Percentiles rank a stretch among this genome's conserved stretches.
Evolutionary conservation across 1,140 invertebrate genomes (phyloP).

Genomic region (Megalonaias nervosa): DNA sequence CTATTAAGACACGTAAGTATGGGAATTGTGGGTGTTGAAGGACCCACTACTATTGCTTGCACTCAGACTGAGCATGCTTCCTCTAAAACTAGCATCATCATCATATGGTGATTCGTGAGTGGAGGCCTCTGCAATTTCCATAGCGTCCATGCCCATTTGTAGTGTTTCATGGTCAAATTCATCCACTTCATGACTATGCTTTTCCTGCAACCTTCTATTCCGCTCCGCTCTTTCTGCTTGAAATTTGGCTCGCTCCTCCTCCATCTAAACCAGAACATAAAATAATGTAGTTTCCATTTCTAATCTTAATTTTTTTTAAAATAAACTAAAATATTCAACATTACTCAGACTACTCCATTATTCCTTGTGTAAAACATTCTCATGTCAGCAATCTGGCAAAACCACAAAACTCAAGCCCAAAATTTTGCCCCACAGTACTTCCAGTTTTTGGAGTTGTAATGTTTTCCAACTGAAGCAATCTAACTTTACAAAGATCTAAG

Average conservation of each 20-base stretch:
- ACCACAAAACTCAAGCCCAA: background rate
- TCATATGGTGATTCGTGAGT: slow-evolving; percentile 85
- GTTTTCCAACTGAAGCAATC: too few relatives aligned
- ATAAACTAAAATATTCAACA: background rate
- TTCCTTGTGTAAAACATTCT: background rate
- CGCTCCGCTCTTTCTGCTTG: slow-evolving; percentile 90
- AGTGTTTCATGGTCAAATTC: slow-evolving; percentile 96
- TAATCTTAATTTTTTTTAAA: too few relatives aligned
- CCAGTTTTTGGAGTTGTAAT: too few relatives aligned
- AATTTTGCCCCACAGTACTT: background rate
- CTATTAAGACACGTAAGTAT: slow-evolving; percentile 24
- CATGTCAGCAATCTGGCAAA: background rate
- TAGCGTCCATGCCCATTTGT: slow-evolving; percentile 88
- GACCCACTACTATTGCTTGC: slow-evolving; percentile 89
- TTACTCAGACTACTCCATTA: background rate
- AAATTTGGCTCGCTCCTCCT: slow-evolving; percentile 91
- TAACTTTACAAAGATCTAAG: too few relatives aligned
- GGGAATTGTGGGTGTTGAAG: slow-evolving; percentile 53
- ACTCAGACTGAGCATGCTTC: slow-evolving; percentile 93
- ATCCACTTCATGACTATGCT: slow-evolving; percentile 90
- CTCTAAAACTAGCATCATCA: slow-evolving; percentile 88
- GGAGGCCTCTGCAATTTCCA: slow-evolving; percentile 91
- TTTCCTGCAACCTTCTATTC: slow-evolving; percentile 88
- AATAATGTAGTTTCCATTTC: background rate
- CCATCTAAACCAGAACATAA: slow-evolving; percentile 80